Evolutionary conservation across 2,113 vertebrate species (phyloP).

Genomic region (Abramis brama): DNA sequence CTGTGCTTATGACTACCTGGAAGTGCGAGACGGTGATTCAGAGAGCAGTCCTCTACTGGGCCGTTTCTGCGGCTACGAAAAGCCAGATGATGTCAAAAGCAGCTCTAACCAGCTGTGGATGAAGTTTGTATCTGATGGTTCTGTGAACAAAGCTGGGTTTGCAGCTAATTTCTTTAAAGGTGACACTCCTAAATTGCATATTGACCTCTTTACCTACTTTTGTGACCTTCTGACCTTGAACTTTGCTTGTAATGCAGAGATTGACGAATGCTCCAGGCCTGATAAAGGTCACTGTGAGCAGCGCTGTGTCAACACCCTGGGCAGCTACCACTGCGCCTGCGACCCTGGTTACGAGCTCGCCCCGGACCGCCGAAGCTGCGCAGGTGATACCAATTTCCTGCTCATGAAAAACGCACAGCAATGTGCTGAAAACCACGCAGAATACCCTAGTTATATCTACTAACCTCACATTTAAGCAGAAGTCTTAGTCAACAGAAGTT

Average conservation of each 20-base stretch:
- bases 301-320: constrained; percentile 87
- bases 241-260: constrained; percentile 72
- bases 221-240: not conserved
- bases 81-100: constrained; percentile 84
- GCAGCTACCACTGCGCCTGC: constrained; percentile 89
- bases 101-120: constrained; percentile 88
- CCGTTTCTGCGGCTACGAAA: constrained; percentile 86
- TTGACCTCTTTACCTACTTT: too few species aligned
- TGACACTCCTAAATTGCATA: constrained; percentile 52
- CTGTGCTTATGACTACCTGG: constrained; percentile 89
- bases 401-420: not conserved
- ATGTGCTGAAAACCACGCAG: not conserved
- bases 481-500: too few species aligned
- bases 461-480: not conserved
- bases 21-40: constrained; percentile 82
- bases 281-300: constrained; percentile 85
- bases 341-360: constrained; percentile 87
- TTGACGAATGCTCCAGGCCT: constrained; percentile 85
- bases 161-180: constrained; percentile 90
- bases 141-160: constrained; percentile 91
- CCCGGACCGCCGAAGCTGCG: constrained; percentile 81
- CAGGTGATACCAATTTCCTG: constrained; percentile 71
- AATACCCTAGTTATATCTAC: not conserved
- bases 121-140: constrained; percentile 88
- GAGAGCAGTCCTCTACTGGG: constrained; percentile 79